phyloP scores from a whole-genome alignment of 2,797 vertebrate genomes.

The Botia almorhae region DNA sequence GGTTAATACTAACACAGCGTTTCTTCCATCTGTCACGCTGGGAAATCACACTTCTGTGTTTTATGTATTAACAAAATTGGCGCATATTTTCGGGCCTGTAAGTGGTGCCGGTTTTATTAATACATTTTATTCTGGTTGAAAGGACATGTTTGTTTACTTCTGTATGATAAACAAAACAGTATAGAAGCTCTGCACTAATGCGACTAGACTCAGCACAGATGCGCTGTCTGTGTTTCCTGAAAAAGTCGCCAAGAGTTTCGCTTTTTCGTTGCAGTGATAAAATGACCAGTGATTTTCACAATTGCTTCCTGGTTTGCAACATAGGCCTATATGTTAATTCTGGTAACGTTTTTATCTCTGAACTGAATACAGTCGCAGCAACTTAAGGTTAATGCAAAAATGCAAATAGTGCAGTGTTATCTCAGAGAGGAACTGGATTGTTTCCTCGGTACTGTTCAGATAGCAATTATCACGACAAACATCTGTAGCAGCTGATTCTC shows the following conservation, averaged over 20 bases:
- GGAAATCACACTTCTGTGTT: neutral
- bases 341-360: neutral
- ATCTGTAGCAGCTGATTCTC: conserved; percentile 13
- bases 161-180: neutral
- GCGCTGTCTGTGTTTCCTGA: neutral
- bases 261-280: neutral
- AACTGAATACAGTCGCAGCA: neutral
- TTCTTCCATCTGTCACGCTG: neutral
- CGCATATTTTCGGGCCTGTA: neutral
- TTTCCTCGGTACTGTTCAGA: conserved; percentile 1
- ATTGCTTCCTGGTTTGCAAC: neutral
- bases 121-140: neutral
- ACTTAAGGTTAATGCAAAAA: neutral
- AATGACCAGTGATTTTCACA: neutral
- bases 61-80: neutral
- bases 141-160: no score
- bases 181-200: neutral
- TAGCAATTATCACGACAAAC: conserved; percentile 36
- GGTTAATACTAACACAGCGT: neutral
- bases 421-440: neutral
- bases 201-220: neutral
- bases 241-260: neutral
- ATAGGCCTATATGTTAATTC: neutral
- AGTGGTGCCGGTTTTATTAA: neutral
- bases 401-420: neutral